Evolutionary conservation across 2,797 vertebrate genomes (phyloP).

Genomic region (Acomys russatus): DNA sequence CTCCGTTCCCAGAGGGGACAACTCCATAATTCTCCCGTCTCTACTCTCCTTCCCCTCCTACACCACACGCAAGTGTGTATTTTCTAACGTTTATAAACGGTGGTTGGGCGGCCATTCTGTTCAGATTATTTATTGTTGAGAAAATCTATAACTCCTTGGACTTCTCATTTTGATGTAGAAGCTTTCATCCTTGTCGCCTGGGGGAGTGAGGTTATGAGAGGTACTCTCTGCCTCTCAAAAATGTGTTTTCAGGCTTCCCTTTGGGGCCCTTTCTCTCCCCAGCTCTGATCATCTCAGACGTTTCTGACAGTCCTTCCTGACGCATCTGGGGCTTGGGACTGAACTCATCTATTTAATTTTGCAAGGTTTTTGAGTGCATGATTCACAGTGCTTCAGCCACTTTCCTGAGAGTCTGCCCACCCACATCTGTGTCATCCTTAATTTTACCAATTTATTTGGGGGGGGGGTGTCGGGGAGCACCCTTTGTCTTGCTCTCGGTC

Average conservation of each 20-base stretch:
- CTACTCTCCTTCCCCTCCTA: not conserved
- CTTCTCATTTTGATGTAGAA: conserved; percentile 85
- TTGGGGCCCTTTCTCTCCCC: conserved; percentile 83
- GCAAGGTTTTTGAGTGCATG: conserved; percentile 61
- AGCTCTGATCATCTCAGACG: conserved; percentile 82
- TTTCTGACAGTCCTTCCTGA: conserved; percentile 81
- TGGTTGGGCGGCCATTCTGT: conserved; percentile 81
- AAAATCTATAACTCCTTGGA: conserved; percentile 85
- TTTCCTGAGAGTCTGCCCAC: conserved; percentile 51
- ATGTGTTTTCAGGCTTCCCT: conserved; percentile 84
- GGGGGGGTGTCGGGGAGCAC: not conserved
- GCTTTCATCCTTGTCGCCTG: conserved; percentile 81
- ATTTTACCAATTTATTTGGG: conserved; percentile 49
- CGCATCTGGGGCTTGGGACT: conserved; percentile 80
- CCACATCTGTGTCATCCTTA: conserved; percentile 41
- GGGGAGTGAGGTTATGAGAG: conserved; percentile 83
- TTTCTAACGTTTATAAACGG: conserved; percentile 85
- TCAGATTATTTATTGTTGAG: conserved; percentile 86
- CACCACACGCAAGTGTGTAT: conserved; percentile 76
- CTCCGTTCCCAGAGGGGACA: conserved; percentile 75
- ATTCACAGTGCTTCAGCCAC: not conserved
- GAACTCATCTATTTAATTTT: conserved; percentile 82
- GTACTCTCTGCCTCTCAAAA: conserved; percentile 82
- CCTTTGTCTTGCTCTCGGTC: conserved; percentile 48
- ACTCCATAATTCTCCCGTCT: conserved; percentile 80